Evolutionary conservation across 2,113 vertebrate species (phyloP).

Genomic region (Alces alces): DNA sequence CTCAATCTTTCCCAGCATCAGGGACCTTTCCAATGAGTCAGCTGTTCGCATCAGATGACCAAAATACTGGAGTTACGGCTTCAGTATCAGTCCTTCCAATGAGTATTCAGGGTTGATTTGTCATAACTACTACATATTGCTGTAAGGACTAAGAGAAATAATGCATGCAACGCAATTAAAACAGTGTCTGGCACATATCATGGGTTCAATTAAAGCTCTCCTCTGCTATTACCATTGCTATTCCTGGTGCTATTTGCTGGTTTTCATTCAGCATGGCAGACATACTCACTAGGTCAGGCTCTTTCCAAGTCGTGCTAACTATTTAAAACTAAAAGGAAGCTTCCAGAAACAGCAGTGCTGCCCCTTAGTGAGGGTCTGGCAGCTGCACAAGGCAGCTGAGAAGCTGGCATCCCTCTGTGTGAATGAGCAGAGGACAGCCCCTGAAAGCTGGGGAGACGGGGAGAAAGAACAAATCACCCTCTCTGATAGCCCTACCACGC

Average conservation of each 20-base stretch:
- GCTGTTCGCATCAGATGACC: neutral
- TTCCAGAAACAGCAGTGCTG: neutral
- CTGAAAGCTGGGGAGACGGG: too few relatives aligned
- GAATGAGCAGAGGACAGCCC: neutral
- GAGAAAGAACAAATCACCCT: neutral
- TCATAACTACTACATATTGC: neutral
- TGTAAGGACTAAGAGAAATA: neutral
- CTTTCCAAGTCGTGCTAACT: neutral
- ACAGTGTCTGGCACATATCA: neutral
- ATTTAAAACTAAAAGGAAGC: neutral
- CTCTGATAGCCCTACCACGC: neutral
- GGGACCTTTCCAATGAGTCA: neutral
- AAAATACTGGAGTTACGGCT: neutral
- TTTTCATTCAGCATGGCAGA: neutral
- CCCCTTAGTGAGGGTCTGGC: neutral
- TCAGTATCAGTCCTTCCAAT: neutral
- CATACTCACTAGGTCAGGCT: neutral
- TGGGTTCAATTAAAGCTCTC: neutral
- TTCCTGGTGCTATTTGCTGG: neutral
- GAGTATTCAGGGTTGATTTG: neutral
- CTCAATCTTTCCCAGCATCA: neutral
- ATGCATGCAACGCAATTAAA: neutral
- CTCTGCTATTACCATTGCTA: too few relatives aligned
- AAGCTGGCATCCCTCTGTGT: neutral
- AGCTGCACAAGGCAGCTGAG: neutral